Base-by-base conservation (phyloP, 2,113 vertebrate genomes). In the Notarius lentiginosus region DNA sequence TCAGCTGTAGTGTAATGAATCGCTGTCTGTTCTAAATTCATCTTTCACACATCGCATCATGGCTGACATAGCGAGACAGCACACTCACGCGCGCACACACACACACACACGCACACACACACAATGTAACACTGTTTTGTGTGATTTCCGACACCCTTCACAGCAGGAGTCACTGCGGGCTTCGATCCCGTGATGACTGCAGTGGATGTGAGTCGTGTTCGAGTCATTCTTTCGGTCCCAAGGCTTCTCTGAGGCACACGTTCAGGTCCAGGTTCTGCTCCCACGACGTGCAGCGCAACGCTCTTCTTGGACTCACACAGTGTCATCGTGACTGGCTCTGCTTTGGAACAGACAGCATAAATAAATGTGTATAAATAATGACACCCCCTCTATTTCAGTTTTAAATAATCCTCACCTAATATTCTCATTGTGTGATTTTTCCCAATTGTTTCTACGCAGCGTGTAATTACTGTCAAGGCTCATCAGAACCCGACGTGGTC, bases 131-230 rank as follows among this genome's bases (percentile, higher is more conserved):
- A 10, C 20, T 0, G 34, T 30, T 34, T 34, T 34, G 18, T 81
- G 55, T 61, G 79, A 24, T 81, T 76, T 47, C 75, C 12, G 75
- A 77, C 75, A 53, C 75, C 51, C 5, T 73, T 6, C 70, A 93
- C 91, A 91, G 92, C 82, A 88, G 84, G 66, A 77, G 85, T 88
- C 89, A 91, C 91, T 91, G 91, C 92, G 91, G 89, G 87, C 24
- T 89, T 90, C 86, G 63, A 81, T 89, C 63, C 63, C 90, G 76
- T 47, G 56, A 47, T 61, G 79, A 24, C 10, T 6, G 27, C 10
- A 34, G 56, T 14, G 55, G 79, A 61, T 60, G 56, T 34, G 27
- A 81, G 30, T 1, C 20, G 18, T 58, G 1, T 41, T 20, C 8
- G 11, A 60, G 4, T 61, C 15, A n/a, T 20, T 80, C 49, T 53